A percentile compares a stretch with the other conserved stretches of the same genome.
Evolutionary conservation across 2,888 invertebrate species (phyloP).

Genomic region (Polyommatus icarus): DNA sequence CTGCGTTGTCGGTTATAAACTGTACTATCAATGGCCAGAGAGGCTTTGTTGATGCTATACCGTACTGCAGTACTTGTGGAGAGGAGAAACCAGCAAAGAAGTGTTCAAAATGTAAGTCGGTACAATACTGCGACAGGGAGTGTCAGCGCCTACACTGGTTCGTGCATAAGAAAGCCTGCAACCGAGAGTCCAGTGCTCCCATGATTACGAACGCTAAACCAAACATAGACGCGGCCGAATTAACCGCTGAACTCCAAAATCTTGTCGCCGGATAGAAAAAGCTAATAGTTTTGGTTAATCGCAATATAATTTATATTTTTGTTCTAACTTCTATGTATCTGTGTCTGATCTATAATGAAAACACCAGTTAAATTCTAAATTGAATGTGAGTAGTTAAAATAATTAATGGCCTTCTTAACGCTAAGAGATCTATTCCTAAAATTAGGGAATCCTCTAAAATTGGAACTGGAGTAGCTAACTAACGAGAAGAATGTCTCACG

Average conservation of each 20-base stretch:
- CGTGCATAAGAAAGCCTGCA: constrained; percentile 92
- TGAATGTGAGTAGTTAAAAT: constrained; percentile 24
- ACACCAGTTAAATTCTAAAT: constrained; percentile 22
- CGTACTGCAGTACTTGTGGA: constrained; percentile 91
- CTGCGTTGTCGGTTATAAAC: constrained; percentile 86
- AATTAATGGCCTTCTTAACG: constrained; percentile 19
- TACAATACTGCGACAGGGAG: constrained; percentile 95
- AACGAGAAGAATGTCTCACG: neutral
- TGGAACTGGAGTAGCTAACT: neutral
- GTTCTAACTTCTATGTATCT: constrained; percentile 15
- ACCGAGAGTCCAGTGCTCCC: constrained; percentile 79
- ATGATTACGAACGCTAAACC: constrained; percentile 52
- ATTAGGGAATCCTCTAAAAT: neutral
- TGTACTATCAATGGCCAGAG: constrained; percentile 94
- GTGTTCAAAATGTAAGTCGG: constrained; percentile 96
- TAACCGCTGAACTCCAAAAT: constrained; percentile 77
- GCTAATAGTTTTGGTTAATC: constrained; percentile 26
- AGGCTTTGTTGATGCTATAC: constrained; percentile 85
- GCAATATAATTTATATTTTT: neutral
- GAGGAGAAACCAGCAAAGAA: constrained; percentile 94
- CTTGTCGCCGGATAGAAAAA: constrained; percentile 64
- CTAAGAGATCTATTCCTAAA: constrained; percentile 24
- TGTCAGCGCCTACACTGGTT: constrained; percentile 98
- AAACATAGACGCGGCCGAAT: constrained; percentile 69
- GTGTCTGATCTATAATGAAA: constrained; percentile 13